Base-by-base conservation (phyloP, 2,113 vertebrate species). In the Delphinus delphis region DNA sequence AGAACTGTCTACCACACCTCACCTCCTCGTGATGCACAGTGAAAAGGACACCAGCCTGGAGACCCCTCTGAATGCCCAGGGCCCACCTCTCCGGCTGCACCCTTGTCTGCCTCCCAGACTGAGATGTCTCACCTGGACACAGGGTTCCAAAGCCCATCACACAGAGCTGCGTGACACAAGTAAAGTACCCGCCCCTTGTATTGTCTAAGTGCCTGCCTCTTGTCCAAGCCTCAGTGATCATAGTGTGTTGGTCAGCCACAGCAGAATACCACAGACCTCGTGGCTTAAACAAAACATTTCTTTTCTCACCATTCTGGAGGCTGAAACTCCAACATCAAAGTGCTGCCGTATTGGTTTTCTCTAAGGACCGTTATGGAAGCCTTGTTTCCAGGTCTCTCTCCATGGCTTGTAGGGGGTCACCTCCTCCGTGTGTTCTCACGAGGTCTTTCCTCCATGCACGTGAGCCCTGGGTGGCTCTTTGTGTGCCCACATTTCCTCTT, bases 71-170 rank as follows among this genome's bases (percentile, higher is more conserved):
- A 50, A 50, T 0, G 28, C 44, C 28, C 41, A n/a, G 38, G 2
- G 15, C 67, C 50, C 2, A 3, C 25, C 31, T 20, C 2, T 0
- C 38, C 0, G 4, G 36, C n/a, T 28, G n/a, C 3, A 3, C 23
- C 4, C 3, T 44, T 14, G 15, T n/a, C n/a, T 38, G 10, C 33
- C 4, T 21, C 20, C n/a, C 6, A n/a, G 23, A 21, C 17, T 31
- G 36, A 70, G 60, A n/a, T 44, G 12, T 60, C 50, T 63, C 4
- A 23, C 28, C 53, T 12, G 26, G 1, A 31, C 3, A 1, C 0
- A 38, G 15, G 9, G 38, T 11, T 82, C 58, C 0, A 0, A 58
- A 62, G 47, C 18, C 50, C 26, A 14, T 44, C 26, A 47, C 25
- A 5, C 5, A 9, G 4, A 13, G 50, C 3, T 80, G 71, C 73